These are phyloP conservation scores for Sebastes glaucus DNA, from an alignment of 2,797 vertebrate genomes.

Conservation along the genomic window DNA sequence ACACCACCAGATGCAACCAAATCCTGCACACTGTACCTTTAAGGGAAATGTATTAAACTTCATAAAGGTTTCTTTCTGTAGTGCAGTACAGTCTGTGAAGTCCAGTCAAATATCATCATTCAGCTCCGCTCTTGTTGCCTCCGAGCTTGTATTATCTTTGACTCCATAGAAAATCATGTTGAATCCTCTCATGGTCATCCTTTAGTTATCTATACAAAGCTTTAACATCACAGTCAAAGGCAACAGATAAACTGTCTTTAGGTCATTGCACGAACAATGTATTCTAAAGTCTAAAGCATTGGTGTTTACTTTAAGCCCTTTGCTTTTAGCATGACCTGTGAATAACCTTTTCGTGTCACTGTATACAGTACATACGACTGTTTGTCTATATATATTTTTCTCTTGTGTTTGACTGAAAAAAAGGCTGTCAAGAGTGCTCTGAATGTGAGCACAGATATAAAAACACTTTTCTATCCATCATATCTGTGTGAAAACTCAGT, in stretches of 20 bases:
- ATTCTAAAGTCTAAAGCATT: not conserved
- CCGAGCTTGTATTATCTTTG: not conserved
- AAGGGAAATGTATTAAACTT: not conserved
- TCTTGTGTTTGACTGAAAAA: not conserved
- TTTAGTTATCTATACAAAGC: not conserved
- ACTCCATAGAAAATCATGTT: not conserved
- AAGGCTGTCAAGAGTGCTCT: not conserved
- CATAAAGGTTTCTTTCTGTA: not conserved
- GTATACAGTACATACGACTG: not conserved
- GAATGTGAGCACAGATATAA: not conserved
- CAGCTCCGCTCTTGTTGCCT: not conserved
- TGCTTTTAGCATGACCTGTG: not conserved
- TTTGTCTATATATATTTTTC: not conserved
- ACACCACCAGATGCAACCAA: not conserved
- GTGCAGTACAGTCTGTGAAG: not conserved
- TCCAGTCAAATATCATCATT: not conserved
- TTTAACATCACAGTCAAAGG: not conserved
- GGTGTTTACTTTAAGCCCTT: not conserved
- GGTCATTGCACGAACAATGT: not conserved
- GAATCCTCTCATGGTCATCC: not conserved
- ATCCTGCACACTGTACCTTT: not conserved
- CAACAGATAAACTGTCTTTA: not conserved
- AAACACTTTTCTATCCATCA: conserved; percentile 1
- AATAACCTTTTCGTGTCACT: not conserved
- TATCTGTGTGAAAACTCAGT: conserved; percentile 24